phyloP scores from a whole-genome alignment of 2,888 invertebrate species.

The Theretra japonica region DNA sequence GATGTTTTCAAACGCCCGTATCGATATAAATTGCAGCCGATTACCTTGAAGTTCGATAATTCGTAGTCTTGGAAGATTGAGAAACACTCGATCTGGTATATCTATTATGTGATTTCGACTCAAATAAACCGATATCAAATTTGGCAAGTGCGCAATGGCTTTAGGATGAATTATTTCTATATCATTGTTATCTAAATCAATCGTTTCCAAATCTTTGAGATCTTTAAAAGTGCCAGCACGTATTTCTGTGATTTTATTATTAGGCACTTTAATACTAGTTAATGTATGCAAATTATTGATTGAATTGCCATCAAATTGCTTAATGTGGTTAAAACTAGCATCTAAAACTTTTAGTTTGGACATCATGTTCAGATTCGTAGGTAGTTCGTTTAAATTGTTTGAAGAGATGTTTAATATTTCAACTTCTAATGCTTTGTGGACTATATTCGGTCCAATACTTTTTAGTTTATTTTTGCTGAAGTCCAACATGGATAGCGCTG shows the following conservation, averaged over 20 bases:
- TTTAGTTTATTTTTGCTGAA: slow-evolving; percentile 90
- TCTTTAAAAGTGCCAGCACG: slow-evolving; percentile 89
- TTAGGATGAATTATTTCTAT: slow-evolving; percentile 89
- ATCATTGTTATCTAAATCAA: slow-evolving; percentile 93
- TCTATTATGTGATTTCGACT: slow-evolving; percentile 90
- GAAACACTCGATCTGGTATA: slow-evolving; percentile 90
- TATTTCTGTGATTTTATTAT: slow-evolving; percentile 89
- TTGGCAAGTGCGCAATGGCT: slow-evolving; percentile 88
- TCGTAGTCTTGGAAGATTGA: slow-evolving; percentile 89
- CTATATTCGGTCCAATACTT: slow-evolving; percentile 86
- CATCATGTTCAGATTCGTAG: slow-evolving; percentile 88
- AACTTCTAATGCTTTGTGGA: slow-evolving; percentile 87
- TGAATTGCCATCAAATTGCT: slow-evolving; percentile 87
- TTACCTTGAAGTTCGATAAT: slow-evolving; percentile 93
- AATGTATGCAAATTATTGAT: slow-evolving; percentile 89
- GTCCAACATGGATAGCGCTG: slow-evolving; percentile 87
- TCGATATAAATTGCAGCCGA: slow-evolving; percentile 88
- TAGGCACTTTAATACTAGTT: slow-evolving; percentile 88
- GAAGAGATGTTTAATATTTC: slow-evolving; percentile 91
- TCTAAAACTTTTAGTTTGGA: slow-evolving; percentile 89
- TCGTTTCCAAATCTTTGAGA: slow-evolving; percentile 87
- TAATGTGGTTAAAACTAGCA: slow-evolving; percentile 91
- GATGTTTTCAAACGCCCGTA: slow-evolving; percentile 90
- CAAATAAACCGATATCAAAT: slow-evolving; percentile 87
- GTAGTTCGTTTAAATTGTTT: slow-evolving; percentile 90